Percentiles rank a stretch among this genome's conserved stretches.
Conservation (phyloP, 2,113 vertebrate genomes). For the Hiodon alosoides region DNA sequence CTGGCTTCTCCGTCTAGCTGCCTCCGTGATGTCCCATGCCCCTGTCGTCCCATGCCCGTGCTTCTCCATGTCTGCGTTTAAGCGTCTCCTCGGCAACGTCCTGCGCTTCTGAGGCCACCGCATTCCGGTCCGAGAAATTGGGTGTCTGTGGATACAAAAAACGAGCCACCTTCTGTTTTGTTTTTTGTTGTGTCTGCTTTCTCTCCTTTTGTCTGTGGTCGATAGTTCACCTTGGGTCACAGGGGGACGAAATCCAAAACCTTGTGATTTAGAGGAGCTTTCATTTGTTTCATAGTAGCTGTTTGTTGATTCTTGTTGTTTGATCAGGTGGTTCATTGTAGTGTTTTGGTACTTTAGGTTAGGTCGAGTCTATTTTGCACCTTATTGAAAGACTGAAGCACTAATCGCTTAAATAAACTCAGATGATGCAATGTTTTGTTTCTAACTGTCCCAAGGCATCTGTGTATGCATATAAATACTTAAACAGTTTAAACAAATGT, state of each 20-base stretch:
- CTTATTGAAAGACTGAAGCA: neutral
- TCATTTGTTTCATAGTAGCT: neutral
- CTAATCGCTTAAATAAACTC: neutral
- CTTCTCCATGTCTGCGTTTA: constrained; percentile 51
- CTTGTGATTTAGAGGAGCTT: no score
- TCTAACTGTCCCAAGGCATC: no score
- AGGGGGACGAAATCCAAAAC: neutral
- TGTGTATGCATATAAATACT: no score
- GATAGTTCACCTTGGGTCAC: neutral
- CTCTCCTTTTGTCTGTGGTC: constrained; percentile 4
- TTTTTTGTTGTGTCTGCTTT: constrained; percentile 11
- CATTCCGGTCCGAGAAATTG: neutral
- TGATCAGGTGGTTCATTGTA: neutral
- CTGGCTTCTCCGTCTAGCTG: constrained; percentile 42
- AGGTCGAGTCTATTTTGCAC: neutral
- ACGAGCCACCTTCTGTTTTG: neutral
- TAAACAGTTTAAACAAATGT: no score
- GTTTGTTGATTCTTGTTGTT: neutral
- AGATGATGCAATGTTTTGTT: no score
- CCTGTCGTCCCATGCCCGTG: constrained; percentile 23
- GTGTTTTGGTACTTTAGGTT: neutral
- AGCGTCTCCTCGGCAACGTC: constrained; percentile 44
- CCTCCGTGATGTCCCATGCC: constrained; percentile 41
- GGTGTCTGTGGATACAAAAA: neutral
- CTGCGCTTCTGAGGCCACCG: constrained; percentile 7